Evolutionary conservation across 2,888 invertebrate genomes (phyloP).

Genomic region (Magallana nippona): DNA sequence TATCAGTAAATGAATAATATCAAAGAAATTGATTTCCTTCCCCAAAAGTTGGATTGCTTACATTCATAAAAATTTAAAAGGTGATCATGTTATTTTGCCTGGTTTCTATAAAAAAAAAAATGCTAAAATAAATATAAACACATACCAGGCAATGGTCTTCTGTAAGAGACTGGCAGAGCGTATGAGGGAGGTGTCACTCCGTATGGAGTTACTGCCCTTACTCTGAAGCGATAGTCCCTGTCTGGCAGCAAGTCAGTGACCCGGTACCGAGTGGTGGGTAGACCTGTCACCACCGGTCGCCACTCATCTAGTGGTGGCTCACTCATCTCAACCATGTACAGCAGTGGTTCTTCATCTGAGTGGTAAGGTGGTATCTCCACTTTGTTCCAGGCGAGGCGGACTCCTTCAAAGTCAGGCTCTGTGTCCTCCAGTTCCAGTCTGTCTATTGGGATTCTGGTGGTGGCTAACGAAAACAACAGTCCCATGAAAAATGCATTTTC

Average conservation of each 20-base stretch:
- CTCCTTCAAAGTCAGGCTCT: constrained; percentile 68
- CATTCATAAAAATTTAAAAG: too few species aligned
- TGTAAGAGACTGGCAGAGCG: constrained; percentile 62
- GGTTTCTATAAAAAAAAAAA: too few species aligned
- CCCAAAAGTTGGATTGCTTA: too few species aligned
- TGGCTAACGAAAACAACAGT: constrained; percentile 56
- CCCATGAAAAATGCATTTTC: too few species aligned
- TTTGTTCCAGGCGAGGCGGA: constrained; percentile 70
- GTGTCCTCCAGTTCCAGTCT: constrained; percentile 66
- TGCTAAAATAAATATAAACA: neutral
- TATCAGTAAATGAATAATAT: too few species aligned
- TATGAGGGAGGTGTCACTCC: constrained; percentile 98
- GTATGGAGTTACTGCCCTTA: constrained; percentile 96
- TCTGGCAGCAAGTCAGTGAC: constrained; percentile 69
- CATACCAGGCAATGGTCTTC: constrained; percentile 61
- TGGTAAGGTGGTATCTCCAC: constrained; percentile 71
- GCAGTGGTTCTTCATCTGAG: constrained; percentile 65
- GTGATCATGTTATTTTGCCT: too few species aligned
- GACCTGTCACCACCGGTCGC: constrained; percentile 74
- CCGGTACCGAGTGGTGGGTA: constrained; percentile 71
- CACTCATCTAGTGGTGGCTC: constrained; percentile 73
- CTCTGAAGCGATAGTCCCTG: constrained; percentile 95
- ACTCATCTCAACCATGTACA: constrained; percentile 73
- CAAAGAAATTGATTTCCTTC: too few species aligned
- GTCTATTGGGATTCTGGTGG: constrained; percentile 67